phyloP scores from a whole-genome alignment of 37 sponge, comb jelly and placozoan species.

The Ianthella basta region DNA sequence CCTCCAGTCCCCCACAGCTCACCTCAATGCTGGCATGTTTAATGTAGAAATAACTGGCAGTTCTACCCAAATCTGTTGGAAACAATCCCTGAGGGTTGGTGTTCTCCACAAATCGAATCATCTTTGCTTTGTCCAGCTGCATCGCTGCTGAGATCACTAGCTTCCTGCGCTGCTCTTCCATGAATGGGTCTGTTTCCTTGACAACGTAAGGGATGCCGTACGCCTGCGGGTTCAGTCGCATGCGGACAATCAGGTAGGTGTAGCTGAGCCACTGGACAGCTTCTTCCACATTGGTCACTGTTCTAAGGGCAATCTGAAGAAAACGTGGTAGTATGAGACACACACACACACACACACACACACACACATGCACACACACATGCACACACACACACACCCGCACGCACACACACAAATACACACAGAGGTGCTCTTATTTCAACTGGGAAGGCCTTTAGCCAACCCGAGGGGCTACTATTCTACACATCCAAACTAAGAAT shows the following conservation, averaged over 20 bases:
- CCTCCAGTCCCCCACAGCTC: neutral
- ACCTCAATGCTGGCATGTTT: slow-evolving; percentile 91
- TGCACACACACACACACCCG: too few relatives aligned
- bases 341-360: slow-evolving; percentile 18
- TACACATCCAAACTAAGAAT: too few relatives aligned
- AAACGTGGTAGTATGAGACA: too few relatives aligned
- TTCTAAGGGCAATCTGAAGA: slow-evolving; percentile 79
- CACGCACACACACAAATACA: too few relatives aligned
- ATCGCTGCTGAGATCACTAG: slow-evolving; percentile 74
- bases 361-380: neutral
- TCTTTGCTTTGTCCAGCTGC: slow-evolving; percentile 80
- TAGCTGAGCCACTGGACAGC: slow-evolving; percentile 96
- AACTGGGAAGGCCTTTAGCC: too few relatives aligned
- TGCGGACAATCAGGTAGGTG: slow-evolving; percentile 88
- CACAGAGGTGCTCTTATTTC: too few relatives aligned
- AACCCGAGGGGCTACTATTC: too few relatives aligned
- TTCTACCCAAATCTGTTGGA: slow-evolving; percentile 92
- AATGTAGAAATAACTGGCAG: slow-evolving; percentile 96
- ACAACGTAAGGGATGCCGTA: slow-evolving; percentile 75
- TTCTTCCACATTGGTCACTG: slow-evolving; percentile 89
- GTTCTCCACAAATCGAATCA: slow-evolving; percentile 85
- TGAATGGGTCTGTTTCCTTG: slow-evolving; percentile 76
- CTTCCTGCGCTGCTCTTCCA: slow-evolving; percentile 63
- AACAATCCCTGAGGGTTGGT: slow-evolving; percentile 63
- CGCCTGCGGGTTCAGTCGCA: slow-evolving; percentile 80